Evolutionary conservation across 2,888 invertebrate genomes (phyloP).

Genomic region (Choreutis nemorana): DNA sequence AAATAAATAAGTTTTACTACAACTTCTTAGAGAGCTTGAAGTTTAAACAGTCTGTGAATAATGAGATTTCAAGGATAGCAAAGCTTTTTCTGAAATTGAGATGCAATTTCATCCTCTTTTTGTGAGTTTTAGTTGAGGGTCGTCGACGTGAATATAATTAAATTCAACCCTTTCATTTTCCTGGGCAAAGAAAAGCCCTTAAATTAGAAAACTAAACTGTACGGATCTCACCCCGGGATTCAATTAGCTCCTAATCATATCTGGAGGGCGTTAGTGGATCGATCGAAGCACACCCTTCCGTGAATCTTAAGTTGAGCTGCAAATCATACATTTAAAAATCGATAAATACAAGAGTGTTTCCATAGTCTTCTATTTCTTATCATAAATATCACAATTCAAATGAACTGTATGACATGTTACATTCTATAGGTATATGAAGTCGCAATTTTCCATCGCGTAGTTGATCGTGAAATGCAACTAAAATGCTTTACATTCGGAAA

Average conservation of each 20-base stretch:
- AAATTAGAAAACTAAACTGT: slow-evolving; percentile 66
- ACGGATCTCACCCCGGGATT: slow-evolving; percentile 60
- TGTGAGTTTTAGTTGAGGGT: slow-evolving; percentile 34
- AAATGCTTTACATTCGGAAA: slow-evolving; percentile 24
- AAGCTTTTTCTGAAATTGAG: slow-evolving; percentile 24
- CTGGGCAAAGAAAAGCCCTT: slow-evolving; percentile 54
- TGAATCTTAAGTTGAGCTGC: slow-evolving; percentile 23
- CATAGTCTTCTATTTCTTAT: too few species aligned
- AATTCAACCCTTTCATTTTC: slow-evolving; percentile 58
- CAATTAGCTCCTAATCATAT: slow-evolving; percentile 66
- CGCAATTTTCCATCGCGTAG: too few species aligned
- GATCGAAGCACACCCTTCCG: slow-evolving; percentile 41
- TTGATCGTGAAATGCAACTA: slow-evolving; percentile 8
- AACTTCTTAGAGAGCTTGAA: too few species aligned
- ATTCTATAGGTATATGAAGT: too few species aligned
- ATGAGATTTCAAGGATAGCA: slow-evolving; percentile 21
- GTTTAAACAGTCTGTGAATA: too few species aligned
- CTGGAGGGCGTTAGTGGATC: slow-evolving; percentile 60
- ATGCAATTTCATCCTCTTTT: slow-evolving; percentile 42
- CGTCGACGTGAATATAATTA: slow-evolving; percentile 48
- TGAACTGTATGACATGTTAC: too few species aligned
- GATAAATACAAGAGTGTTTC: too few species aligned
- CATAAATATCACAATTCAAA: too few species aligned
- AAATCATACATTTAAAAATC: slow-evolving; percentile 9
- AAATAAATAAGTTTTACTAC: too few species aligned